Evolutionary conservation across 2,113 vertebrate genomes (phyloP).

Genomic region (Podarcis cretensis): DNA sequence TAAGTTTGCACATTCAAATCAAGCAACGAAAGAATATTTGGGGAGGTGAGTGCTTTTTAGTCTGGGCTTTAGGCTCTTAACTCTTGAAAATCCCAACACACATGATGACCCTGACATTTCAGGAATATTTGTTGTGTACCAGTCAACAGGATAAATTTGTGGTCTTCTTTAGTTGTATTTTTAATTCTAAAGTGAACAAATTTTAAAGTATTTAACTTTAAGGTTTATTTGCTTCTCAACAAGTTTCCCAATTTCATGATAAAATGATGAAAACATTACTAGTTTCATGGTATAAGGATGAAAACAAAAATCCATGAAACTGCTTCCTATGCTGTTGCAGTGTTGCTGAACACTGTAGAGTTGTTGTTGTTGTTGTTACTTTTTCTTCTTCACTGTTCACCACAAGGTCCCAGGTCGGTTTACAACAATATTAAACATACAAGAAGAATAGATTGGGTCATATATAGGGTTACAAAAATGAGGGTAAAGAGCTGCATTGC

Average conservation of each 20-base stretch:
- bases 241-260: background rate
- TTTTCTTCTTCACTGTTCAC: too few relatives aligned
- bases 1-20: background rate
- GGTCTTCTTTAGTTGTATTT: background rate
- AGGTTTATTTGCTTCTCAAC: background rate
- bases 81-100: background rate
- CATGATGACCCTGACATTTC: background rate
- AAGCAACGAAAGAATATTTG: background rate
- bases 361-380: too few relatives aligned
- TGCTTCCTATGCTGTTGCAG: background rate
- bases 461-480: too few relatives aligned
- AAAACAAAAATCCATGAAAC: background rate
- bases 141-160: background rate
- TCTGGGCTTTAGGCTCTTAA: background rate
- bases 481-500: too few relatives aligned
- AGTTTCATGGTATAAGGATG: background rate
- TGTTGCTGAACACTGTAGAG: background rate
- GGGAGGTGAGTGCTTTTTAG: background rate
- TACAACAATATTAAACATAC: background rate
- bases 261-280: background rate
- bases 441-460: too few relatives aligned
- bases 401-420: too few relatives aligned
- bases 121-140: background rate
- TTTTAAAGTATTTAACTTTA: background rate
- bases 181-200: background rate